Conservation (phyloP, 2,797 vertebrate genomes). For the Rhabdophis nuchalis region DNA sequence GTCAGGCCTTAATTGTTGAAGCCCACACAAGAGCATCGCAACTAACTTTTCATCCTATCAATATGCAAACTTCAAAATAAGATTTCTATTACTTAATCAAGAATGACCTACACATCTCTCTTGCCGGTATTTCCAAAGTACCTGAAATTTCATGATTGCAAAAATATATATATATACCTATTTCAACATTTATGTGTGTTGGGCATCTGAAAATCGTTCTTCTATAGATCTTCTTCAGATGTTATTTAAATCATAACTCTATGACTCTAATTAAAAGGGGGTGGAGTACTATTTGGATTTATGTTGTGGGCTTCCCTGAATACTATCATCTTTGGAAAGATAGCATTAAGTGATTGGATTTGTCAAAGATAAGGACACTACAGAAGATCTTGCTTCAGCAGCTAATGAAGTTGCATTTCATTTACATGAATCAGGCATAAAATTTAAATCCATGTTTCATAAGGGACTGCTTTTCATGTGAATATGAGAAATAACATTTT, state of each 20-base stretch:
- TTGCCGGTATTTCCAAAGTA: neutral
- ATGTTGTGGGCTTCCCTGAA: neutral
- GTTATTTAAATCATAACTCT: neutral
- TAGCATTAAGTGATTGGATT: neutral
- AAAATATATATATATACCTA: neutral
- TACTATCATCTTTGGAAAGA: neutral
- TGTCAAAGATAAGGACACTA: neutral
- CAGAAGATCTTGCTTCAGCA: neutral
- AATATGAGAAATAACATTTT: neutral
- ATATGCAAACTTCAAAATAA: neutral
- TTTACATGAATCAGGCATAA: neutral
- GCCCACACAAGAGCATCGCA: neutral
- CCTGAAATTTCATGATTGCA: neutral
- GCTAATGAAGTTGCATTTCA: neutral
- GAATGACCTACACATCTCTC: neutral
- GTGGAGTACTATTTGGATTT: neutral
- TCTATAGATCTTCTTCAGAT: neutral
- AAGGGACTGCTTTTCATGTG: neutral
- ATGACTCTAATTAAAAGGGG: neutral
- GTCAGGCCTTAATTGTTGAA: neutral
- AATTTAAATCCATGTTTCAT: neutral
- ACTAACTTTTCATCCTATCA: neutral
- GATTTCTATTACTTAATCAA: neutral
- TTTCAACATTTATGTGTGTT: neutral
- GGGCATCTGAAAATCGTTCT: neutral